Conservation (phyloP, 2,113 vertebrate genomes). For the Piaya cayana region DNA sequence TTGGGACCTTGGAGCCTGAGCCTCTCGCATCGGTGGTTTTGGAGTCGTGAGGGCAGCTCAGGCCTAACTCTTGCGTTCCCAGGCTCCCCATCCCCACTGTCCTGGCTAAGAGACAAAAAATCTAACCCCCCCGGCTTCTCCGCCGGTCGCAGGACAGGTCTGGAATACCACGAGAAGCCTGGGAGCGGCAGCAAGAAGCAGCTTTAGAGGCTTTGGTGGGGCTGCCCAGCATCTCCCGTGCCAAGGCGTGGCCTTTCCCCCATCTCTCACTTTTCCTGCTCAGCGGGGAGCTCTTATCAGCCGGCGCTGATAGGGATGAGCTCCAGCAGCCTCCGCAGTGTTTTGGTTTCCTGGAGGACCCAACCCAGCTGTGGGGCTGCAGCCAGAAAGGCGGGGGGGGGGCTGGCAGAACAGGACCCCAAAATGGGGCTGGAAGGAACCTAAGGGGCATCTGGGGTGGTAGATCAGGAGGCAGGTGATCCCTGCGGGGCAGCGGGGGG, state of each 20-base stretch:
- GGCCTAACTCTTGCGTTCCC: rapidly evolving
- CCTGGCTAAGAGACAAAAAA: neutral
- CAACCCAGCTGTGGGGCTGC: too few species aligned
- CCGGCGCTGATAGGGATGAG: neutral
- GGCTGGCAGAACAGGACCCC: neutral
- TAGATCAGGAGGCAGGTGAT: neutral
- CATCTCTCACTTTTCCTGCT: conserved; percentile 55
- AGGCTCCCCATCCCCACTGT: too few species aligned
- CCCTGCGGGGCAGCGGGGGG: neutral
- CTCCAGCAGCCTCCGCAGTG: conserved; percentile 8
- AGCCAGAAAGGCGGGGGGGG: too few species aligned
- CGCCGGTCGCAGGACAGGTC: rapidly evolving
- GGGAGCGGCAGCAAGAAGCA: rapidly evolving
- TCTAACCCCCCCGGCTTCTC: neutral
- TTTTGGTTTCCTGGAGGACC: neutral
- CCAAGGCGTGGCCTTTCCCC: neutral
- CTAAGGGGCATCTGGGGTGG: rapidly evolving
- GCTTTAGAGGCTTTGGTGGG: neutral
- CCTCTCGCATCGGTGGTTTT: rapidly evolving
- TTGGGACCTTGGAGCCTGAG: neutral
- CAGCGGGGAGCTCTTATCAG: conserved; percentile 23
- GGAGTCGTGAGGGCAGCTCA: rapidly evolving
- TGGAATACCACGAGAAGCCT: rapidly evolving
- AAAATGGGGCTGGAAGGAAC: rapidly evolving
- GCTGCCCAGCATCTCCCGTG: neutral